Percentiles rank a stretch among this genome's conserved stretches.
Evolutionary conservation across 92 coral and sea anemone genomes (phyloP).

Genomic region (Porites rus): DNA sequence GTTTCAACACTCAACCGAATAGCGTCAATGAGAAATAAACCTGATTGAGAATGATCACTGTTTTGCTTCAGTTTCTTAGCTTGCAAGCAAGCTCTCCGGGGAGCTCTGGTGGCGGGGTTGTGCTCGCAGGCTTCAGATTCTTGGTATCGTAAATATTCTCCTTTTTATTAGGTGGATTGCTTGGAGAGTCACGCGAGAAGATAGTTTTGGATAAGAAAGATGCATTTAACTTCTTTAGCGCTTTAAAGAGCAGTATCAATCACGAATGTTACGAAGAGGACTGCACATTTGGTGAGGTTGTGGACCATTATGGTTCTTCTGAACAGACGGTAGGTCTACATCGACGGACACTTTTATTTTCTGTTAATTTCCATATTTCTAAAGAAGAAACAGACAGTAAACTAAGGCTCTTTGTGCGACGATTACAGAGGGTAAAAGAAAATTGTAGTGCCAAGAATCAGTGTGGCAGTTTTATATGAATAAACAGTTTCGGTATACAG

Average conservation of each 20-base stretch:
- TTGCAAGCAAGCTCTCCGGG: too few relatives aligned
- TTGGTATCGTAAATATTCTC: neutral
- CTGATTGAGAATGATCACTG: too few relatives aligned
- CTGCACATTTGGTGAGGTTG: slow-evolving; percentile 43
- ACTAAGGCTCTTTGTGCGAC: neutral
- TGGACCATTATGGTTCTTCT: slow-evolving; percentile 26
- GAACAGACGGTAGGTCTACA: slow-evolving; percentile 42
- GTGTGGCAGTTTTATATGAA: too few relatives aligned
- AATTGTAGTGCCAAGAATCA: too few relatives aligned
- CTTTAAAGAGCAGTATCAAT: slow-evolving; percentile 20
- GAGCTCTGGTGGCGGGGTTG: too few relatives aligned
- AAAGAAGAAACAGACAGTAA: neutral
- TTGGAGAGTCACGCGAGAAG: neutral
- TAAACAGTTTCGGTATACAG: too few relatives aligned
- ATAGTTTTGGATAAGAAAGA: slow-evolving; percentile 30
- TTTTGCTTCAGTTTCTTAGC: too few relatives aligned
- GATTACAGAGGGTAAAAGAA: neutral
- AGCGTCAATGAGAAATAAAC: too few relatives aligned
- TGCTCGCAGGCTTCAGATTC: too few relatives aligned
- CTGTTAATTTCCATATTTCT: too few relatives aligned
- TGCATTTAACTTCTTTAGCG: slow-evolving; percentile 25
- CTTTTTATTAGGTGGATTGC: slow-evolving; percentile 16
- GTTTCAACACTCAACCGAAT: too few relatives aligned
- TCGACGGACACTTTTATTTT: neutral
- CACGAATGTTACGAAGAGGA: slow-evolving; percentile 59